Conservation (phyloP, 2,888 invertebrate genomes). For the Tenthredo amoena region DNA sequence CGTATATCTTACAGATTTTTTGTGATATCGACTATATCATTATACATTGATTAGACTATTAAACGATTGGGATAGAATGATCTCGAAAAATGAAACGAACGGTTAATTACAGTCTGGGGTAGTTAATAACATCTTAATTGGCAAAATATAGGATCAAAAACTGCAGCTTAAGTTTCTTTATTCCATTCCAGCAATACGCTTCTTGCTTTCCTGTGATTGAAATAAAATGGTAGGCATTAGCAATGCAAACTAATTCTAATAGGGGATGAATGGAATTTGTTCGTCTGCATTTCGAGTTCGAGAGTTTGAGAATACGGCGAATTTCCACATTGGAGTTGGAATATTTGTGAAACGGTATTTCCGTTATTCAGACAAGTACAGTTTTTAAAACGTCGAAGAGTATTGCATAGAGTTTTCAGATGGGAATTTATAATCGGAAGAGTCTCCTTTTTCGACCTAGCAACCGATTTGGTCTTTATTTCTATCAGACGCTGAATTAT, state of each 20-base stretch:
- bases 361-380: neutral
- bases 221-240: neutral
- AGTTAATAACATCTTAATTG: too few relatives aligned
- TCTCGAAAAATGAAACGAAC: neutral
- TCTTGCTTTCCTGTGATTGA: neutral
- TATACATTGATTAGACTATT: neutral
- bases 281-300: neutral
- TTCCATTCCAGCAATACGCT: neutral
- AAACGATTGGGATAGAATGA: neutral
- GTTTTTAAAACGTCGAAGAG: neutral
- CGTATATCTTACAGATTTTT: neutral
- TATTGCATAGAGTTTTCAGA: neutral
- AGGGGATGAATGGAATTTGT: neutral
- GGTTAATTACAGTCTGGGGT: too few relatives aligned
- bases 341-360: neutral
- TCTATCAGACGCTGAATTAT: neutral
- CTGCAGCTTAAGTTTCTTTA: neutral
- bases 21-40: neutral
- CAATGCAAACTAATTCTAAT: slow-evolving; percentile 10
- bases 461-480: neutral
- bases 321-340: neutral
- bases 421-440: too few relatives aligned
- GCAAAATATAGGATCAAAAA: neutral
- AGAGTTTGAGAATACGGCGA: neutral
- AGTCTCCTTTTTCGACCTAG: neutral